Evolutionary conservation across 1,140 invertebrate genomes (phyloP).

Genomic region (Drosophila lacteicornis): DNA sequence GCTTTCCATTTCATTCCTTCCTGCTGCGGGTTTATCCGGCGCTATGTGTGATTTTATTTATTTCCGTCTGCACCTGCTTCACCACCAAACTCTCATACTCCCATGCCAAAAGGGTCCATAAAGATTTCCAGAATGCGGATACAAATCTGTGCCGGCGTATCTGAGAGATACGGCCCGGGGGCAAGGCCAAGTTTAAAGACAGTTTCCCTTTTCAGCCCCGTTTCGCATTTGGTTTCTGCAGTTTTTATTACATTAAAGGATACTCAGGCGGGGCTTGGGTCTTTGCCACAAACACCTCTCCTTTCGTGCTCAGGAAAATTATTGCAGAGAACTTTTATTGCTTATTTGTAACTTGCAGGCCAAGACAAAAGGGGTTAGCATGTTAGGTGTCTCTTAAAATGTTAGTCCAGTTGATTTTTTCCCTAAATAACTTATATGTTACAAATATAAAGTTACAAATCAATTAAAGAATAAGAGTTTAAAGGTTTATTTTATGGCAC

Average conservation of each 20-base stretch:
- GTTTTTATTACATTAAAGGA: conserved; percentile 73
- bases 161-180: conserved; percentile 24
- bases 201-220: conserved; percentile 25
- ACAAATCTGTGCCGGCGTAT: conserved; percentile 70
- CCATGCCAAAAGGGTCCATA: conserved; percentile 54
- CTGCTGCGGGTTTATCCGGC: conserved; percentile 13
- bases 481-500: too few relatives aligned
- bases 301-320: conserved; percentile 52
- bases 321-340: conserved; percentile 69
- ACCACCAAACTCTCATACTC: conserved; percentile 39
- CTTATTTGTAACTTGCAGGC: conserved; percentile 47
- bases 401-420: too few relatives aligned
- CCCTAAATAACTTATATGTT: too few relatives aligned
- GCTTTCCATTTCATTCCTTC: neutral
- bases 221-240: conserved; percentile 29
- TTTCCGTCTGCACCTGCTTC: conserved; percentile 56
- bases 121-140: conserved; percentile 66
- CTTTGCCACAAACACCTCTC: conserved; percentile 43
- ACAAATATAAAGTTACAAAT: too few relatives aligned
- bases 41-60: conserved; percentile 64
- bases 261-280: conserved; percentile 44
- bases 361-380: neutral
- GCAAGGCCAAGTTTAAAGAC: conserved; percentile 70
- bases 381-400: neutral
- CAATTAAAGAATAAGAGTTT: too few relatives aligned